These are phyloP conservation scores for Luehdorfia chinensis DNA, from an alignment of 1,140 invertebrate genomes.

Conservation along the genomic window DNA sequence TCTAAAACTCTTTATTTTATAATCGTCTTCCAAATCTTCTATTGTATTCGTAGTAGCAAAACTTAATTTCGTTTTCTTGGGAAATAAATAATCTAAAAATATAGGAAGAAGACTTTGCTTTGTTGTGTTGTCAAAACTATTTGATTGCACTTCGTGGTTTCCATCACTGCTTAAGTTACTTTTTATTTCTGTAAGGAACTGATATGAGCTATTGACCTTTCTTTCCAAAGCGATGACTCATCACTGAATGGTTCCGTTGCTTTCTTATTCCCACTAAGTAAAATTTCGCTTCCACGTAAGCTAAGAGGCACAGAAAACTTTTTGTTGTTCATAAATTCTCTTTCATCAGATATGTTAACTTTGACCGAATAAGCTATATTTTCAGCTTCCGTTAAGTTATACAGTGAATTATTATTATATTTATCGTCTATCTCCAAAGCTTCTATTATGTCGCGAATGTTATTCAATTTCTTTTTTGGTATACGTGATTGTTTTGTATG, in stretches of 20 bases:
- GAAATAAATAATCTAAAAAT: conserved; percentile 45
- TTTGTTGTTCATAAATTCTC: conserved; percentile 4
- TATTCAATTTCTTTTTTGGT: conserved; percentile 47
- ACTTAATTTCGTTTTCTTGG: conserved; percentile 1
- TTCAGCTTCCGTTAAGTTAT: conserved; percentile 45
- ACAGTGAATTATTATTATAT: conserved; percentile 21
- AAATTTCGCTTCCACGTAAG: background rate
- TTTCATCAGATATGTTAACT: no score
- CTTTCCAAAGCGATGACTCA: no score
- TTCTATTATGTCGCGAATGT: conserved; percentile 65
- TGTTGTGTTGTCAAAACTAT: no score
- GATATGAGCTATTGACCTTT: background rate
- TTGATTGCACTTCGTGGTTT: no score
- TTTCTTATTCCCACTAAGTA: no score
- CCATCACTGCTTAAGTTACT: conserved; percentile 15
- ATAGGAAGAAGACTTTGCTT: conserved; percentile 26
- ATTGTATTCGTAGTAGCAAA: background rate
- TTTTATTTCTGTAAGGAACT: conserved; percentile 2
- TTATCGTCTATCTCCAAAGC: conserved; percentile 37
- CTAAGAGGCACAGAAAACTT: background rate
- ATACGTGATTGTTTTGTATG: conserved; percentile 7
- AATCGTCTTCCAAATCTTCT: background rate
- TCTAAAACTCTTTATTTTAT: conserved; percentile 1
- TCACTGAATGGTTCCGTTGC: no score
- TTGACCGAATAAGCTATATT: conserved; percentile 20